Base-by-base conservation (phyloP, 2,113 vertebrate genomes). In the Seriola aureovittata region DNA sequence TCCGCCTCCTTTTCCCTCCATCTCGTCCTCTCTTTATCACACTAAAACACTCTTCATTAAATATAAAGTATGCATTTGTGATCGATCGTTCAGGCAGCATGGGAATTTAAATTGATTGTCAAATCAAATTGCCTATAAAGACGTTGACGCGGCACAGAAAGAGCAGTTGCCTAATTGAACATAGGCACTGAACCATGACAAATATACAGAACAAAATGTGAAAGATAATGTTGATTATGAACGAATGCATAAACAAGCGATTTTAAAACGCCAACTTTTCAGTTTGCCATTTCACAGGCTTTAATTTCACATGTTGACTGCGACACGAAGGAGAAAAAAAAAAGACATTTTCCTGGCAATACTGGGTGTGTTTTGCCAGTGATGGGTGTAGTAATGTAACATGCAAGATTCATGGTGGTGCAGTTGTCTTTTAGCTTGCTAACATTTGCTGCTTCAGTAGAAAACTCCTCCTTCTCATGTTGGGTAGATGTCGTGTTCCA, bases 41-140 rank as follows among this genome's bases (percentile, higher is more conserved):
- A 44, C 50, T 58, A 1, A 72, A 58, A 55, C 60, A 52, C 75
- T 90, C 59, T 76, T 85, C 63, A 79, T 90, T 83, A 83, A 81
- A 76, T 68, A 82, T 72, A 85, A 75, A 69, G 73, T 69, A 36
- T 75, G 74, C 85, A 70, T 87, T 81, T 70, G 52, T 81, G 72
- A 86, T 89, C 42, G 63, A 88, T 89, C 50, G 32, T 17, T 40
- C 17, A 8, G 64, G 67, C 71, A 52, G 44, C 78, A 66, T 44
- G 62, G 64, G 67, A 67, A 48, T 59, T 78, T 78, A 65, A 90
- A 86, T 76, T 82, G 81, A 85, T 64, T 40, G 72, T 82, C 52
- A 40, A 78, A 82, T 80, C 74, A 84, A 85, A 83, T 71, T 54
- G 74, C 29, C 72, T 59, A 44, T 81, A 50, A 90, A 88, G 78